Base-by-base conservation (phyloP, 2,888 invertebrate species). In the Scaptomyza tumidula region DNA sequence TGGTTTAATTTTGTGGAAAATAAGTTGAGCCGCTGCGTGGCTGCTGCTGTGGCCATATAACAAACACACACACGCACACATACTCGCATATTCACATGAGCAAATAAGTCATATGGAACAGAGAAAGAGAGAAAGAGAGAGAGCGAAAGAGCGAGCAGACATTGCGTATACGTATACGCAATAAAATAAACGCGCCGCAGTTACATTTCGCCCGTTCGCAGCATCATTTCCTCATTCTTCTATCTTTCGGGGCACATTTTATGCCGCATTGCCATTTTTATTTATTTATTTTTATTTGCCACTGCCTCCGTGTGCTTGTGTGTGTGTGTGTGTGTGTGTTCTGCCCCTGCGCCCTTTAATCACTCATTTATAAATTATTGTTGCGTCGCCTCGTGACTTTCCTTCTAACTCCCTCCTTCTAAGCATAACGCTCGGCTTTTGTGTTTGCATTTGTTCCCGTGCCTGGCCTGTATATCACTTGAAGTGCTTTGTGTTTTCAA, bases 1-100 rank as follows among this genome's bases (percentile, higher is more conserved):
- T 88, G 89, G 88, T 87, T 87, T 87, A 89, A 87, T 89, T 87
- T 87, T 87, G 87, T 89, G 89, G 86, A 88, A 87, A 88, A 89
- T 86, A 88, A 89, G 87, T 86, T 88, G 86, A 89, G 78, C 83
- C 85, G 76, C 79, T 77, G 75, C 75, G 75, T 72, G 77, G 77
- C 72, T 82, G 85, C 82, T 82, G 85, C 53, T 85, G 87, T 71
- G 78, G 65, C 79, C 78, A 71, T 84, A 84, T 65, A 78, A 79
- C 58, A 78, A 58, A 48, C 57, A 59, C 48, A 49, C 31, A 57
- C 57, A 59, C 48, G 46, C 31, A 57, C 61, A 10, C 16, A 53
- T 41, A 31, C 53, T 45, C 56, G 59, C 48, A 43, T 31, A 54
- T 13, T 66, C 68, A 69, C 49, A 67, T 58, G 58, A 50, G 58